Evolutionary conservation across 1,140 invertebrate species (phyloP).

Genomic region (Ruditapes philippinarum): DNA sequence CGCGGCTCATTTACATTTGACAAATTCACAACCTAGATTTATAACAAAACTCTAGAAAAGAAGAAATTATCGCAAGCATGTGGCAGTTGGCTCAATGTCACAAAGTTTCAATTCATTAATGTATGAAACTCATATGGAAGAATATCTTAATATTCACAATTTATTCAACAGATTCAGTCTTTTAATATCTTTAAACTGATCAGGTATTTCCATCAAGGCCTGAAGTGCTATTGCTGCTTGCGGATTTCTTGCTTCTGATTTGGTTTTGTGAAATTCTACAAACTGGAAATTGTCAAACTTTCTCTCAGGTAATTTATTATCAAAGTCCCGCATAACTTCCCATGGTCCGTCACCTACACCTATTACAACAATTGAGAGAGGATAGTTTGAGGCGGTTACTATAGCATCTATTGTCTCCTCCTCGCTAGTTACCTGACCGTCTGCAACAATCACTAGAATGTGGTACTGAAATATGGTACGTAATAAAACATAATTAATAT

Average conservation of each 20-base stretch:
- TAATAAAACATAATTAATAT: too few species aligned
- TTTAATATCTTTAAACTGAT: conserved; percentile 87
- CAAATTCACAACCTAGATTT: too few species aligned
- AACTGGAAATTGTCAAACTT: conserved; percentile 89
- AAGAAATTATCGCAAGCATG: too few species aligned
- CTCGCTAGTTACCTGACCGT: conserved; percentile 88
- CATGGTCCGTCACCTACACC: conserved; percentile 88
- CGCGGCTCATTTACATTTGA: too few species aligned
- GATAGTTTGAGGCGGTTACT: conserved; percentile 87
- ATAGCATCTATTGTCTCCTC: conserved; percentile 86
- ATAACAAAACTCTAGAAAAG: too few species aligned
- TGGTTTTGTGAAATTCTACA: conserved; percentile 86
- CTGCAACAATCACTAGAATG: conserved; percentile 87
- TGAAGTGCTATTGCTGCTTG: conserved; percentile 86
- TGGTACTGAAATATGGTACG: conserved; percentile 84
- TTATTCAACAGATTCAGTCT: conserved; percentile 42
- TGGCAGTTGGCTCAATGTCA: too few species aligned
- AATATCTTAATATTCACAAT: neutral
- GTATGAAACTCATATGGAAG: too few species aligned
- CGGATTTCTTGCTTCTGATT: conserved; percentile 80
- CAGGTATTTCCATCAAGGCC: conserved; percentile 88
- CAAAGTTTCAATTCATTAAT: too few species aligned
- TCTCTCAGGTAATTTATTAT: conserved; percentile 87
- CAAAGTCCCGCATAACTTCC: conserved; percentile 88
- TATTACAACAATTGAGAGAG: conserved; percentile 88